A percentile compares a stretch with the other conserved stretches of the same genome.
These are phyloP conservation scores for Sesamia nonagrioides DNA, from an alignment of 1,140 invertebrate species.

Conservation along the genomic window DNA sequence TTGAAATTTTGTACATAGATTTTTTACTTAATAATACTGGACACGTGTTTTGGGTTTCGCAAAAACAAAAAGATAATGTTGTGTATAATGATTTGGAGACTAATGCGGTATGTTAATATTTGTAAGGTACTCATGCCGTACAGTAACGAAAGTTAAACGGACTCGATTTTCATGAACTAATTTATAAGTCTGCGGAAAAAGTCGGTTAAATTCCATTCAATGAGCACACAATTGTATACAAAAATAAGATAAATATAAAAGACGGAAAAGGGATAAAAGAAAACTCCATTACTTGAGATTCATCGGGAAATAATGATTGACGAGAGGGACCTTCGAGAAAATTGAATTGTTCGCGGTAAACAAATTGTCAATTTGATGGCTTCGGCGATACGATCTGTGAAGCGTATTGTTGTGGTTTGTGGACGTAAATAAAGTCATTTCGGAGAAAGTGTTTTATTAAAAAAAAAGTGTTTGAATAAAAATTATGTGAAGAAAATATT, in stretches of 20 bases:
- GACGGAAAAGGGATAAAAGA: neutral
- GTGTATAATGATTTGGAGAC: constrained; percentile 14
- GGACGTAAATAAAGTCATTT: constrained; percentile 8
- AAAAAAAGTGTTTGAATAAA: neutral
- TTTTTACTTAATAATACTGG: too few species aligned
- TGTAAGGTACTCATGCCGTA: constrained; percentile 16
- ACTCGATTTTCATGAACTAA: neutral
- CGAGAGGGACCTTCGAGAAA: constrained; percentile 8
- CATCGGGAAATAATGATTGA: constrained; percentile 38
- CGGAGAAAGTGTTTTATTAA: neutral
- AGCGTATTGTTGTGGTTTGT: constrained; percentile 20
- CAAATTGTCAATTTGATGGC: constrained; percentile 18
- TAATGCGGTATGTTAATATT: constrained; percentile 7
- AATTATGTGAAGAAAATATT: neutral
- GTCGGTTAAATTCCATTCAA: neutral
- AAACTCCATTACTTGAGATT: neutral
- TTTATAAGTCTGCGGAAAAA: neutral
- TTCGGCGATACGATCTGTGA: neutral
- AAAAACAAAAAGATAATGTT: too few species aligned
- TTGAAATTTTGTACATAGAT: too few species aligned
- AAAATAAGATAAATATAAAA: neutral
- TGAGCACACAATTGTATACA: neutral
- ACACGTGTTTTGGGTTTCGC: too few species aligned
- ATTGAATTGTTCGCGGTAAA: constrained; percentile 22
- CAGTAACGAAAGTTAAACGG: neutral